Percentiles rank a stretch among this genome's conserved stretches.
Conservation (phyloP, 2,113 vertebrate genomes). For the Megaceryle maxima region DNA sequence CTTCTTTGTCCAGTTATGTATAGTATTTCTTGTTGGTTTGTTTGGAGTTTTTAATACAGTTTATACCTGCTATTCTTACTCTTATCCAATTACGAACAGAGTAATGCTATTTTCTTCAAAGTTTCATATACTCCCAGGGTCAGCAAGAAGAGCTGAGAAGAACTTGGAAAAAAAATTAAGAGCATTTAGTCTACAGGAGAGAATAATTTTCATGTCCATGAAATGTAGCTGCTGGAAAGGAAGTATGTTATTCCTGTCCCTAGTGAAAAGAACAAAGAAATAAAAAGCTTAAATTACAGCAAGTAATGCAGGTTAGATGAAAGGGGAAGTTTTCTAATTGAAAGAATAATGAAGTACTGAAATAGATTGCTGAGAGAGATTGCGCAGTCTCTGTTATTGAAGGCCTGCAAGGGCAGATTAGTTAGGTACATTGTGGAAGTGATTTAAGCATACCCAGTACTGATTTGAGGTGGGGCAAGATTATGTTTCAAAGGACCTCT, state of each 20-base stretch:
- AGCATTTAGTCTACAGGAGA: neutral
- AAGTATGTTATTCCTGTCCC: neutral
- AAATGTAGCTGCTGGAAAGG: neutral
- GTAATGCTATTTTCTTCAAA: neutral
- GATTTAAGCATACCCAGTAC: neutral
- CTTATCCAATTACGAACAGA: neutral
- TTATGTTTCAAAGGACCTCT: neutral
- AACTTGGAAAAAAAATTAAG: neutral
- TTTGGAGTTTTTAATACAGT: neutral
- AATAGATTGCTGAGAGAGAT: neutral
- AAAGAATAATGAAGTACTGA: conserved; percentile 13
- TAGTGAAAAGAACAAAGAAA: conserved; percentile 54
- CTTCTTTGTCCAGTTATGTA: neutral
- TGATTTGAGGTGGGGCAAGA: neutral
- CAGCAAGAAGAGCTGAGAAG: neutral
- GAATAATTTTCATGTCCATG: neutral
- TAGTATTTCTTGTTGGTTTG: neutral
- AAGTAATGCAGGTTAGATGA: conserved; percentile 31
- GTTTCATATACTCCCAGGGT: neutral
- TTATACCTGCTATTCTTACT: neutral
- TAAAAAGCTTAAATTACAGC: conserved; percentile 8
- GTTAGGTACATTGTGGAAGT: neutral
- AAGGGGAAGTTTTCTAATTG: conserved; percentile 41
- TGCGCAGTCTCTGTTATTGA: neutral
- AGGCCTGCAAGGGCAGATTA: neutral